Base-by-base conservation (phyloP, 1,140 invertebrate genomes). In the Sarcophaga bullata region DNA sequence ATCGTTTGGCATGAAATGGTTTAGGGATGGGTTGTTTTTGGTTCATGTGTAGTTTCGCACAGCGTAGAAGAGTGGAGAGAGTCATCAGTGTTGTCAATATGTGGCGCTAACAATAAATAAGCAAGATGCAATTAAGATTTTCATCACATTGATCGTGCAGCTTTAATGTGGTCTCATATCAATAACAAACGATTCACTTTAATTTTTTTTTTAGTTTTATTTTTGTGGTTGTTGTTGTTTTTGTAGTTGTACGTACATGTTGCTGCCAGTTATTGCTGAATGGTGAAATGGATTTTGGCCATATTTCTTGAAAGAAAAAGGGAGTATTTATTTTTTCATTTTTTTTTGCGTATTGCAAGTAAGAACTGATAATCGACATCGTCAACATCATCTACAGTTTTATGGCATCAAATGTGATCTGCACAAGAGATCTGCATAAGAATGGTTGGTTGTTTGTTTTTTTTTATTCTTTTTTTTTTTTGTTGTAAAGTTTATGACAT, bases 101-200 rank as follows among this genome's bases (percentile, higher is more conserved):
- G 75, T 78, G 75, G 75, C 75, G 75, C 75, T 78, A 78, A 48
- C 52, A 78, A 78, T 78, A 78, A 78, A 78, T 78, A 78, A 78
- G n/a, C 75, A 78, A 78, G 75, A 78, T 78, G 17, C 48, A 48
- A 78, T 78, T 78, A 78, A 78, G 75, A 78, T 78, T 78, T 78
- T 78, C 75, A 49, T 78, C 75, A 78, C 75, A n/a, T n/a, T 78
- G 75, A 78, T 78, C 75, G 75, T 78, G 75, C 75, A 78, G 75
- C 75, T 78, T 78, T 78, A 78, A 78, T 78, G n/a, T 78, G 75
- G 75, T 78, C 75, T 78, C 75, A 78, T 78, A 78, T 78, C 75
- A 78, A 78, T 78, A n/a, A 78, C 75, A 78, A 78, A 10, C 0
- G 75, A 50, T n/a, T n/a, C 17, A 49, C 73, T 58, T 13, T 58